These are phyloP conservation scores for Pandemis heparana DNA, from an alignment of 2,888 invertebrate genomes.

Conservation along the genomic window DNA sequence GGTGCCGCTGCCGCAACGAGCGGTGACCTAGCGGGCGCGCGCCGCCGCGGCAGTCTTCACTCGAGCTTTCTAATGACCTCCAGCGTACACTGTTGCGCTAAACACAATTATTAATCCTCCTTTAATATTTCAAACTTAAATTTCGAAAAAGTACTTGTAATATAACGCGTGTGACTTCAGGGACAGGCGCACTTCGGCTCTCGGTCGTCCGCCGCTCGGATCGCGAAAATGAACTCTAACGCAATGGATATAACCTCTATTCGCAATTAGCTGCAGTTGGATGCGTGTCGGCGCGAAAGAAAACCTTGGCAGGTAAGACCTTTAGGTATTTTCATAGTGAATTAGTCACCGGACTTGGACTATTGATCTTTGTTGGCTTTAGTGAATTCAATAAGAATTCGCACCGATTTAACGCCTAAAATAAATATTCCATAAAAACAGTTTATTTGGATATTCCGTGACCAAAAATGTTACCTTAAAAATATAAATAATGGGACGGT, in stretches of 20 bases:
- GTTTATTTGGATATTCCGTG: not conserved
- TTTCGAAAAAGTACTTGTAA: conserved; percentile 18
- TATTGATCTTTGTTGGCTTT: conserved; percentile 25
- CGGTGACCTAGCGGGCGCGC: conserved; percentile 82
- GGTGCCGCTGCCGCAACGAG: conserved; percentile 79
- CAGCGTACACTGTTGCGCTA: conserved; percentile 78
- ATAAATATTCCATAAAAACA: not conserved
- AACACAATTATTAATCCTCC: conserved; percentile 46
- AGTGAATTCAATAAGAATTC: not conserved
- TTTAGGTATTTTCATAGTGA: conserved; percentile 44
- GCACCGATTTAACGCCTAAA: conserved; percentile 11
- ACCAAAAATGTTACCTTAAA: not conserved
- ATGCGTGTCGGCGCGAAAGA: conserved; percentile 51
- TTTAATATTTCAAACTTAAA: conserved; percentile 16
- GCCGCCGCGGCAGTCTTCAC: conserved; percentile 83
- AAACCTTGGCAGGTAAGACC: conserved; percentile 43
- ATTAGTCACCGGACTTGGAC: conserved; percentile 20
- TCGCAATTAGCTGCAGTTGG: conserved; percentile 70
- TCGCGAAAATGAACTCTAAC: conserved; percentile 77
- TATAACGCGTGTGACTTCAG: conserved; percentile 46
- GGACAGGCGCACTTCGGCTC: conserved; percentile 71
- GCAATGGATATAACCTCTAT: conserved; percentile 69
- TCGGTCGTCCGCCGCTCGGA: conserved; percentile 50
- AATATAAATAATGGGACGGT: not conserved
- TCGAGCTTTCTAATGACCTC: conserved; percentile 84